Conservation (phyloP, 2,888 invertebrate genomes). For the Platynereis dumerilii region DNA sequence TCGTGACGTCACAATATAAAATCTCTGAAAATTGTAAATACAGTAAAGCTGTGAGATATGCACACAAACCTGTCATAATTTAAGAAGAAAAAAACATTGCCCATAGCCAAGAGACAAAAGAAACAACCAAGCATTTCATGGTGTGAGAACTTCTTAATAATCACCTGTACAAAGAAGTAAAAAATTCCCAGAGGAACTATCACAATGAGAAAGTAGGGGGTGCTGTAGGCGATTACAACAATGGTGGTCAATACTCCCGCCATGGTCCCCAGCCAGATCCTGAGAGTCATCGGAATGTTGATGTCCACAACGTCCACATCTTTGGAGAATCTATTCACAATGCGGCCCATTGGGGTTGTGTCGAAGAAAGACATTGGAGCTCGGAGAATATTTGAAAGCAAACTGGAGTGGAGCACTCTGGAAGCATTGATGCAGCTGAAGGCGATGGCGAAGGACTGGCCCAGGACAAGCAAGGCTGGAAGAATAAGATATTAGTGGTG, state of each 20-base stretch:
- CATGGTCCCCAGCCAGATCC: conserved; percentile 42
- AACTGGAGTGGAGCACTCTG: conserved; percentile 25
- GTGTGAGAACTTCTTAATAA: too few species aligned
- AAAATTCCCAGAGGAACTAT: conserved; percentile 50
- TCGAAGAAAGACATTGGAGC: conserved; percentile 58
- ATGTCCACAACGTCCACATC: conserved; percentile 51
- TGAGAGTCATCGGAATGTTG: conserved; percentile 37
- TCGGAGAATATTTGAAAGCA: conserved; percentile 39
- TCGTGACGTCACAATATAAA: conserved; percentile 31
- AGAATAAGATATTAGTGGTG: too few species aligned
- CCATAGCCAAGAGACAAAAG: background rate
- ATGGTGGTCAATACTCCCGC: conserved; percentile 44
- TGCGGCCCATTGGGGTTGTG: conserved; percentile 51
- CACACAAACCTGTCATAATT: background rate
- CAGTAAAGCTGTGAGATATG: background rate
- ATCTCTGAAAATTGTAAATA: conserved; percentile 31
- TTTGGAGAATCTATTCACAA: conserved; percentile 52
- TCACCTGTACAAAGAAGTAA: conserved; percentile 57
- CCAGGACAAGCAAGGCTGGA: conserved; percentile 29
- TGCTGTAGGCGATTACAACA: conserved; percentile 50
- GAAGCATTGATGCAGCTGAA: conserved; percentile 30
- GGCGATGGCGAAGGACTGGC: conserved; percentile 29
- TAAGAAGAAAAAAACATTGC: background rate
- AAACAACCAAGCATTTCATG: too few species aligned
- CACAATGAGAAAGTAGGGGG: conserved; percentile 48